phyloP scores from a whole-genome alignment of 2,113 vertebrate genomes.

The Thinocorus orbignyianus region DNA sequence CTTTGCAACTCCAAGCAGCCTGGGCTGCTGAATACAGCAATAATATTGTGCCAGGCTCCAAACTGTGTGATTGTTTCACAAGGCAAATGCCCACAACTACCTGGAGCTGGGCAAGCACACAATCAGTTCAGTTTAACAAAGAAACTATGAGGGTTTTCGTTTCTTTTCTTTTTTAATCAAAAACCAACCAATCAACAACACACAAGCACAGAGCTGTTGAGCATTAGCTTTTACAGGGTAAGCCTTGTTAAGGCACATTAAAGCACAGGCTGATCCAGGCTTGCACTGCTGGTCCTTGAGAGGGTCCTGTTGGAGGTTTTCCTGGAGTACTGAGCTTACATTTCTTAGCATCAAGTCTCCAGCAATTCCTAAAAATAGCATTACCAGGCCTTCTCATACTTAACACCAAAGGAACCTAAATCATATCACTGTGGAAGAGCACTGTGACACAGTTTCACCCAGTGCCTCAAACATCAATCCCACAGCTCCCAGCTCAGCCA shows the following conservation, averaged over 20 bases:
- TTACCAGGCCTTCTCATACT: not conserved
- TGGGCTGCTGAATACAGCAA: constrained; percentile 14
- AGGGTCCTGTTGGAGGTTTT: not conserved
- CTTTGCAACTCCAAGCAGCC: not conserved
- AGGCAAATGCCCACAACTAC: constrained; percentile 37
- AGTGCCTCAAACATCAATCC: not conserved
- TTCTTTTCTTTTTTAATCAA: not conserved
- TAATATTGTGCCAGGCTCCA: constrained; percentile 13
- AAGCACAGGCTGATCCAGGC: not conserved
- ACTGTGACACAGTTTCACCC: not conserved
- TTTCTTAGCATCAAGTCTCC: not conserved
- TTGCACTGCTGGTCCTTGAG: not conserved
- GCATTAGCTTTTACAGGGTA: not conserved
- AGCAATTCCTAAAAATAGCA: constrained; percentile 29
- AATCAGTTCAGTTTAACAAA: not conserved
- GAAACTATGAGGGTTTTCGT: not conserved
- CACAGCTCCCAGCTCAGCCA: not conserved
- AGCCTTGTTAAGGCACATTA: not conserved
- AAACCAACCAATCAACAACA: not conserved
- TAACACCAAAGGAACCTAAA: not conserved
- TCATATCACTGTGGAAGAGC: not conserved
- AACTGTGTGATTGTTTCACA: not conserved
- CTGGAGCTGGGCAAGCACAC: constrained; percentile 38
- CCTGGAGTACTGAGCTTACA: not conserved
- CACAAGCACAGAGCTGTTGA: not conserved